Base-by-base conservation (phyloP, 2,797 vertebrate species). In the Hemibagrus guttatus region DNA sequence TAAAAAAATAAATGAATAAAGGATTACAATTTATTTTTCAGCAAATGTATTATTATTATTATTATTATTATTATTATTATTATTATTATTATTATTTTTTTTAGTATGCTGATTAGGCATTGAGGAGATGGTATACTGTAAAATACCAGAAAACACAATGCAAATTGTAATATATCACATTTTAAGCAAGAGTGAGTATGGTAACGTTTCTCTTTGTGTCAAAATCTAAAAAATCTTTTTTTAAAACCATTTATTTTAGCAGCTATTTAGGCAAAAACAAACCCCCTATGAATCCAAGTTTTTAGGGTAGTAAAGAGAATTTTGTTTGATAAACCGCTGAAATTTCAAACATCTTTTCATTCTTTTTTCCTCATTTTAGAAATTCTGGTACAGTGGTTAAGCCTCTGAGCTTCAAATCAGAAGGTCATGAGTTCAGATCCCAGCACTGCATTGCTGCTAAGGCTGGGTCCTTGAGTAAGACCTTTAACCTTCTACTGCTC, bases 371-470 rank as follows among this genome's bases (percentile, higher is more conserved):
- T 21, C 17, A 6, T 56, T 76, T 28, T 54, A 8, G 26, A 54
- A n/a, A 5, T 42, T 23, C 14, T 42, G 31, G 35, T n/a, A 63
- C 23, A 9, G 58, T 49, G 6, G 7, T 17, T 64, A 80, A 80
- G 59, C 23, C 23, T 81, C 63, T 81, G 39, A n/a, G 79, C 21
- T 42, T 63, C 16, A 28, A 64, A 81, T 81, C 39, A 81, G 59
- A 64, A 81, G 26, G 79, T 81, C 39, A n/a, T 9, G 7, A 63
- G 79, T 61, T 63, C 79, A 81, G 46, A 63, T 46, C 59, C 79
- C 79, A 63, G 58, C 58, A 63, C 6, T n/a, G n/a, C 58, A 58
- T 39, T 39, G 56, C 31, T 80, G 56, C 76, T 80, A 35, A 26
- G n/a, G 26, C 49, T 66, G 80, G 14, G 59, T 64, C 79, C 35